Evolutionary conservation across 2,113 vertebrate genomes (phyloP).

Genomic region (Hylia prasina): DNA sequence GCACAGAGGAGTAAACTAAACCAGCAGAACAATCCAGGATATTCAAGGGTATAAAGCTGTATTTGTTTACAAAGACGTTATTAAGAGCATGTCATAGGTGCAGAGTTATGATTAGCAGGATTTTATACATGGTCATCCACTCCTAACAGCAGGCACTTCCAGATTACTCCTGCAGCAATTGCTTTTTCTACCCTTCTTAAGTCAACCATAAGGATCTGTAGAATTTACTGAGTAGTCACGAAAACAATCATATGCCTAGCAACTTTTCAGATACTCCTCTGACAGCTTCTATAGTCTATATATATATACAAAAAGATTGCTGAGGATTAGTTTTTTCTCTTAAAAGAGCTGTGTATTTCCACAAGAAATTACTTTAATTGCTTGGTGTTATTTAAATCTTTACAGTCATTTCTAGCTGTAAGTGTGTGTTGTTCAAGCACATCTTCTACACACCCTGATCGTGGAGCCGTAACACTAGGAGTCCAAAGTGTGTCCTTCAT

Average conservation of each 20-base stretch:
- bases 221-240: not conserved
- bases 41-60: not conserved
- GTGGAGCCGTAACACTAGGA: fast-evolving
- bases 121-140: not conserved
- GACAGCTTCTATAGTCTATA: not conserved
- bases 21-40: not conserved
- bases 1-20: not conserved
- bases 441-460: not conserved
- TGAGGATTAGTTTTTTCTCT: not conserved
- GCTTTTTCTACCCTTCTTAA: not conserved
- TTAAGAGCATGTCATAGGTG: not conserved
- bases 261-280: not conserved
- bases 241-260: not conserved
- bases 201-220: not conserved
- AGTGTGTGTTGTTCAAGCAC: not conserved
- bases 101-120: not conserved
- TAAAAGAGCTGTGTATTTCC: not conserved
- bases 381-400: not conserved
- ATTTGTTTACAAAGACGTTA: not conserved
- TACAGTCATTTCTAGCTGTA: not conserved
- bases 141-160: not conserved
- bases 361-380: not conserved
- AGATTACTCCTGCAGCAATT: not conserved
- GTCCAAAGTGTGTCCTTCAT: not conserved
- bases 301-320: not conserved